Conservation (phyloP, 2,113 vertebrate species). For the Centropus bengalensis region DNA sequence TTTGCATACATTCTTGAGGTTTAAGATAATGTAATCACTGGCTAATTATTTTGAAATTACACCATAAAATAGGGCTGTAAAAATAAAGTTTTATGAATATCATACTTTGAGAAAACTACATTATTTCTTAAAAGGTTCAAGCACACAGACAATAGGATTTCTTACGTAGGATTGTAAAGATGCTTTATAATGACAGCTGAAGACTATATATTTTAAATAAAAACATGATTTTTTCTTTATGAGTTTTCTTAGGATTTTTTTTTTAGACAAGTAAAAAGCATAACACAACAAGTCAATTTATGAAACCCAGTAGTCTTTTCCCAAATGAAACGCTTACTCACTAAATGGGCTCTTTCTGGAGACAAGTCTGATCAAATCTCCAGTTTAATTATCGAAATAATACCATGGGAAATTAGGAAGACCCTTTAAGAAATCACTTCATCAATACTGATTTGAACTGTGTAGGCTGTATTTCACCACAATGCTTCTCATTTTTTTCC, state of each 20-base stretch:
- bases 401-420: neutral
- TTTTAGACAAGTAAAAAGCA: neutral
- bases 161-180: neutral
- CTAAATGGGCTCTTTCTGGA: neutral
- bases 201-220: neutral
- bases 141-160: neutral
- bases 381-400: neutral
- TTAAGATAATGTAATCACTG: neutral
- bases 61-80: neutral
- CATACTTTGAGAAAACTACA: neutral
- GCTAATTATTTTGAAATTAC: neutral
- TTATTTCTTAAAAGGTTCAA: neutral
- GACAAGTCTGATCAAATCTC: neutral
- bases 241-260: neutral
- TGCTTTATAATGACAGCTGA: neutral
- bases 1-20: neutral
- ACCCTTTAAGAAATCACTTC: neutral
- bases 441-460: neutral
- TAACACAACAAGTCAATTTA: neutral
- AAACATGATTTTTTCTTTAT: neutral
- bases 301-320: neutral
- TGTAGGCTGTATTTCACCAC: neutral
- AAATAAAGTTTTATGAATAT: neutral
- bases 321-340: neutral
- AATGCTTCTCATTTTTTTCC: neutral